phyloP scores from a whole-genome alignment of 2,888 invertebrate genomes.

The Fragum fragum region DNA sequence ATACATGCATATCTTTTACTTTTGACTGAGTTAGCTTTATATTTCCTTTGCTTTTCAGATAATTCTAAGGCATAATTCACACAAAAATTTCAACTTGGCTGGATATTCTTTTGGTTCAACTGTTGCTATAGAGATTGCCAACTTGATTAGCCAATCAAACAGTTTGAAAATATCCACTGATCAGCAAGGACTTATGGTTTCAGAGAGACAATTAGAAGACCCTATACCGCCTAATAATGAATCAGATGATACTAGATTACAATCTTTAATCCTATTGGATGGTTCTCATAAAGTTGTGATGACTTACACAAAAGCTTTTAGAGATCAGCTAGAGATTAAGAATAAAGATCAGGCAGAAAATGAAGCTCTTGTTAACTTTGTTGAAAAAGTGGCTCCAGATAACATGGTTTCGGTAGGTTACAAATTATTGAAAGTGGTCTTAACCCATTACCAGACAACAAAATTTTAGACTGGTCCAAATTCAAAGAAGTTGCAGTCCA shows the following conservation, averaged over 20 bases:
- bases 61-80: constrained; percentile 32
- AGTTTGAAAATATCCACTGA: too few species aligned
- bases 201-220: neutral
- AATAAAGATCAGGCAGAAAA: constrained; percentile 76
- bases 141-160: constrained; percentile 28
- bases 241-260: constrained; percentile 1
- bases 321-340: constrained; percentile 72
- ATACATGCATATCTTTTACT: too few species aligned
- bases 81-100: constrained; percentile 92
- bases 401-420: constrained; percentile 75
- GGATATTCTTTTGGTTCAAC: constrained; percentile 99
- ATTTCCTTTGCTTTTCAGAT: constrained; percentile 37
- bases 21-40: too few species aligned
- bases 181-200: too few species aligned
- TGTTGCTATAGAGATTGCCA: constrained; percentile 97
- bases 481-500: too few species aligned
- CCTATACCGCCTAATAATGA: too few species aligned
- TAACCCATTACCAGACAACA: too few species aligned
- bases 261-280: constrained; percentile 93
- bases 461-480: too few species aligned
- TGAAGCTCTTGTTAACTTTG: constrained; percentile 81
- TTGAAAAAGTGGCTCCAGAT: constrained; percentile 77
- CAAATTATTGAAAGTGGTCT: too few species aligned
- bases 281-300: constrained; percentile 89
- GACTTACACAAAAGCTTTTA: constrained; percentile 85